These are phyloP conservation scores for honey bee (Apis mellifera) DNA, from an alignment of 1,140 invertebrate species.

Conservation along the genomic window Amel_HAv3.1 CM009936.2:10085001-10085500, in stretches of 20 bases:
- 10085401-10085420: no score
- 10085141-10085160: background rate
- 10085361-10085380: no score
- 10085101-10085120: conserved; percentile 9
- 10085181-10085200: conserved; percentile 28
- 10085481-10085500: no score
- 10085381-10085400: no score
- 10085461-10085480: no score
- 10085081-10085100: background rate
- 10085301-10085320: no score
- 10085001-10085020: conserved; percentile 12
- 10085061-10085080: background rate
- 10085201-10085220: background rate
- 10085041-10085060: conserved; percentile 35
- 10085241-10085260: background rate
- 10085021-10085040: conserved; percentile 43
- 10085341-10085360: no score
- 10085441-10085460: no score
- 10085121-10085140: no score
- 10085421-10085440: no score
- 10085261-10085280: background rate
- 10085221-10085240: conserved; percentile 25
- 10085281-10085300: background rate
- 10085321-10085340: no score
- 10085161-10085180: background rate